phyloP scores from a whole-genome alignment of 2,888 invertebrate species.

The Cataglyphis cursor region DNA sequence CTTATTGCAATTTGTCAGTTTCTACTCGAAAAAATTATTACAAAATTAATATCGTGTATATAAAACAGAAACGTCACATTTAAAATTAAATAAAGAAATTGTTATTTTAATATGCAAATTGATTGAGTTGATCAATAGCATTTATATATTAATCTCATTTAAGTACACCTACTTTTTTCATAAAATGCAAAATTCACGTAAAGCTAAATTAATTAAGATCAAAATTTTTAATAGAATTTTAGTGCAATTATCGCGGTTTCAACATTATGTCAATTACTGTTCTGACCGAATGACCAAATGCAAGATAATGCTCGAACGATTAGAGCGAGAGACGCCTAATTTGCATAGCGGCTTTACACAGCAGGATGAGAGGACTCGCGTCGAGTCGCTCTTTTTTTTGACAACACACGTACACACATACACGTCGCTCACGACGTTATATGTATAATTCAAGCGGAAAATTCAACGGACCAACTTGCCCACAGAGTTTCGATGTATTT shows the following conservation, averaged over 20 bases:
- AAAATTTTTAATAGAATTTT: constrained; percentile 6
- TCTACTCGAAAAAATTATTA: background rate
- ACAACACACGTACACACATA: background rate
- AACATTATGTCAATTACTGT: constrained; percentile 8
- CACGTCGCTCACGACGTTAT: constrained; percentile 28
- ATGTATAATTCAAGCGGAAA: constrained; percentile 36
- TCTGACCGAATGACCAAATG: constrained; percentile 4
- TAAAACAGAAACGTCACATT: background rate
- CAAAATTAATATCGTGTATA: background rate
- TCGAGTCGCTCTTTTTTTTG: constrained; percentile 8
- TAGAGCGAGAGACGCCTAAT: constrained; percentile 9
- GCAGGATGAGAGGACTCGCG: constrained; percentile 5
- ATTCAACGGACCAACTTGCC: constrained; percentile 31
- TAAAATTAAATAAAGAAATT: background rate
- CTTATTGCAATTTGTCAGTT: background rate
- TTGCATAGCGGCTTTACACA: constrained; percentile 35
- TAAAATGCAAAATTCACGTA: background rate
- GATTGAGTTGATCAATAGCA: background rate
- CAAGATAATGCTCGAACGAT: background rate
- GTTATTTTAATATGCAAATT: background rate
- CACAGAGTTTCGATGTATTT: constrained; percentile 47
- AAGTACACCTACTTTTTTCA: background rate
- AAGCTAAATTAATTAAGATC: background rate
- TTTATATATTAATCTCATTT: background rate
- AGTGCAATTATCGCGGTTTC: background rate